Percentiles rank a stretch among this genome's conserved stretches.
Evolutionary conservation across 2,888 invertebrate genomes (phyloP).

Genomic region (Coenonympha arcania): DNA sequence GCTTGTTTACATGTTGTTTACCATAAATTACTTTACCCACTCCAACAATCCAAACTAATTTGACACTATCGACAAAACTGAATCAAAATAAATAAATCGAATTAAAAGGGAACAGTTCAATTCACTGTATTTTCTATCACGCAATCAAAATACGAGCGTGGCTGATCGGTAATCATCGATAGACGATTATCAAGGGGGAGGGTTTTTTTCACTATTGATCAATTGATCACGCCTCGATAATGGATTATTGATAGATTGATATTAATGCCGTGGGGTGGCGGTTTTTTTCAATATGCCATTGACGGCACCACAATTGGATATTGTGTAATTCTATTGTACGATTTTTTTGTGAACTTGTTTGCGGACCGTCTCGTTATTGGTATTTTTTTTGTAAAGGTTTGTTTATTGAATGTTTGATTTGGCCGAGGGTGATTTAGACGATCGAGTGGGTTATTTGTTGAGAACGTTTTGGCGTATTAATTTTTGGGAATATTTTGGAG

Average conservation of each 20-base stretch:
- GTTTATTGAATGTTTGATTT: slow-evolving; percentile 36
- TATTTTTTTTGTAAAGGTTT: slow-evolving; percentile 36
- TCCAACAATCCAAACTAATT: slow-evolving; percentile 11
- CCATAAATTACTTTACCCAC: background rate
- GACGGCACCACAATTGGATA: slow-evolving; percentile 66
- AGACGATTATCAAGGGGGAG: slow-evolving; percentile 52
- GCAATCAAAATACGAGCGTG: slow-evolving; percentile 53
- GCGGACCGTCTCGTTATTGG: slow-evolving; percentile 41
- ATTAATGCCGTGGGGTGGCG: slow-evolving; percentile 64
- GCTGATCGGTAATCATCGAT: slow-evolving; percentile 50
- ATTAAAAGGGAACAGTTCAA: slow-evolving; percentile 44
- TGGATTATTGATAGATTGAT: slow-evolving; percentile 71
- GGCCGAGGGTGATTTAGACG: slow-evolving; percentile 35
- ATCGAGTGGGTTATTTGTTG: slow-evolving; percentile 15
- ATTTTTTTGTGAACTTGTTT: slow-evolving; percentile 49
- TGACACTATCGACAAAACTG: slow-evolving; percentile 18
- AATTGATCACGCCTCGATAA: slow-evolving; percentile 67
- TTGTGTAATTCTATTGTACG: slow-evolving; percentile 55
- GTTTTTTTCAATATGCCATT: slow-evolving; percentile 57
- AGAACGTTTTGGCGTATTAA: slow-evolving; percentile 13
- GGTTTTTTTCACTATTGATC: slow-evolving; percentile 61
- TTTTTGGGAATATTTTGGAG: slow-evolving; percentile 7
- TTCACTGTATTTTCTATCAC: slow-evolving; percentile 49
- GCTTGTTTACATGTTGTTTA: background rate
- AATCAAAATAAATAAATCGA: slow-evolving; percentile 39